Evolutionary conservation across 2,888 invertebrate species (phyloP).

Genomic region (Protonemura montana): DNA sequence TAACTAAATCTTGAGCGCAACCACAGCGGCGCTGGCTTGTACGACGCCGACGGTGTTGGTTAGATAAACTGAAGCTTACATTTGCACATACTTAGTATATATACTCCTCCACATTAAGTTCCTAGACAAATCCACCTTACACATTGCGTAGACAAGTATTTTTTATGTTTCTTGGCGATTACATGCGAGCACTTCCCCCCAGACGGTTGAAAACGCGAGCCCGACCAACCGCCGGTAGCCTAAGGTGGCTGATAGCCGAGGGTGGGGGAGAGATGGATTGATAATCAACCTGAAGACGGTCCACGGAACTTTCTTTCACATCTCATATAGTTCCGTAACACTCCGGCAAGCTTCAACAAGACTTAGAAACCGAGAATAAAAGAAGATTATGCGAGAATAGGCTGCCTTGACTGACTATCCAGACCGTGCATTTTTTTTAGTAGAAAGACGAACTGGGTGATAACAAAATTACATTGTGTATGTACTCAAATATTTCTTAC

Average conservation of each 20-base stretch:
- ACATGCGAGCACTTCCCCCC: not conserved
- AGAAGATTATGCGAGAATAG: not conserved
- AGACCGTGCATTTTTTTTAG: not conserved
- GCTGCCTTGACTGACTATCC: not conserved
- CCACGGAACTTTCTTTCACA: conserved; percentile 20
- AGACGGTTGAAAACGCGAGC: not conserved
- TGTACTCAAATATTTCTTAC: not conserved
- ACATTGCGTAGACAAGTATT: not conserved
- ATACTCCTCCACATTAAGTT: conserved; percentile 18
- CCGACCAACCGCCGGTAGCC: not conserved
- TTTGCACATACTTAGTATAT: not conserved
- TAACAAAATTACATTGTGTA: not conserved
- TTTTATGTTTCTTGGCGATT: conserved; percentile 1
- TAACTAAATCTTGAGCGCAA: not conserved
- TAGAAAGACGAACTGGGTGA: not conserved
- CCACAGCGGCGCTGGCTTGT: not conserved
- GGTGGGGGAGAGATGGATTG: not conserved
- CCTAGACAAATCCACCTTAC: not conserved
- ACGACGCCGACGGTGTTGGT: conserved; percentile 22
- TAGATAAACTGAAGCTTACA: conserved; percentile 25
- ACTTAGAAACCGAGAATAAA: not conserved
- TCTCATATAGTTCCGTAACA: conserved; percentile 25
- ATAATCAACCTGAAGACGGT: not conserved
- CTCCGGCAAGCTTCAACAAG: conserved; percentile 1
- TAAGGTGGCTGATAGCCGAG: not conserved